These are phyloP conservation scores for Macrophya alboannulata DNA, from an alignment of 2,888 invertebrate species.

Conservation along the genomic window DNA sequence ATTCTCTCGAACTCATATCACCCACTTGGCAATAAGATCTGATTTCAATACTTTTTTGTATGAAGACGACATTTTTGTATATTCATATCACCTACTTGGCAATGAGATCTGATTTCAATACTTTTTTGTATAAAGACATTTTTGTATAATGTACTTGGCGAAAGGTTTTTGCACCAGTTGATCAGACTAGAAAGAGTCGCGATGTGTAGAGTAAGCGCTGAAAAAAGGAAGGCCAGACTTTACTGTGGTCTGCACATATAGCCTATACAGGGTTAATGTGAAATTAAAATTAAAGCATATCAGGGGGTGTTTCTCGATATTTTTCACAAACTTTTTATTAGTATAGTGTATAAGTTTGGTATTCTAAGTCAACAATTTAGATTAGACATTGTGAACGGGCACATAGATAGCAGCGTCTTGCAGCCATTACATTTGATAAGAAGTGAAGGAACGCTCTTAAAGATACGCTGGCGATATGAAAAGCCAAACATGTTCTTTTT, in stretches of 20 bases:
- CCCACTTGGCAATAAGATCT: too few relatives aligned
- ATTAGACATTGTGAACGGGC: neutral
- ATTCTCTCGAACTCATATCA: too few relatives aligned
- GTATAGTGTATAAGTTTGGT: neutral
- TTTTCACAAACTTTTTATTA: neutral
- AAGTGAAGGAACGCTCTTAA: neutral
- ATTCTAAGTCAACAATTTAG: neutral
- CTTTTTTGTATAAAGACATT: too few relatives aligned
- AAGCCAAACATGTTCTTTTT: slow-evolving; percentile 2
- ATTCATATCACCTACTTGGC: too few relatives aligned
- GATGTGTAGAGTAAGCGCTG: neutral
- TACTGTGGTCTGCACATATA: slow-evolving; percentile 13
- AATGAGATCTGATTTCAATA: too few relatives aligned
- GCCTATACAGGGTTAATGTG: neutral
- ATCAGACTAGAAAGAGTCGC: slow-evolving; percentile 19
- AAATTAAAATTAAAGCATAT: neutral
- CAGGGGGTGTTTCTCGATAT: neutral
- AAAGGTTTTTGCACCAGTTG: too few relatives aligned
- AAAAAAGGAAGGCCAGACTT: neutral
- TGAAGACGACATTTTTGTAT: too few relatives aligned
- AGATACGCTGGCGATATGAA: neutral
- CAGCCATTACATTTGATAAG: slow-evolving; percentile 6
- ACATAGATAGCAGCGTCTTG: neutral
- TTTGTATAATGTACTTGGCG: too few relatives aligned
- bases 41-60: too few relatives aligned